Conservation (phyloP, 2,888 invertebrate genomes). For the Mycalesis mineus region DNA sequence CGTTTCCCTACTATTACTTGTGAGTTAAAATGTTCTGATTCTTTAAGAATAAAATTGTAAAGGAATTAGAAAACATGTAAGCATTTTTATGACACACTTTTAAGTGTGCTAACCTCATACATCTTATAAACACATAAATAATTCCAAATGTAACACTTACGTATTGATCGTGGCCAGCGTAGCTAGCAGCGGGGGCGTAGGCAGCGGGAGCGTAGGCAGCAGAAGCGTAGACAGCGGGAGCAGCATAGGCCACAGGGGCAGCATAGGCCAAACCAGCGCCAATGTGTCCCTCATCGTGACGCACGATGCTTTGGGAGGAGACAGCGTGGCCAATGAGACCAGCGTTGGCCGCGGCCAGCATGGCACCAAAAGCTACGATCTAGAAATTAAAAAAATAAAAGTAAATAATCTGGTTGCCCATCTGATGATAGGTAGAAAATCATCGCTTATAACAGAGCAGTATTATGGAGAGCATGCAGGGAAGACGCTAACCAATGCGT, state of each 20-base stretch:
- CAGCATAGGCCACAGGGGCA: conserved; percentile 3
- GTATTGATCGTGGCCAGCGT: conserved; percentile 36
- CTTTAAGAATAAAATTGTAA: too few species aligned
- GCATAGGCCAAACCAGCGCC: conserved; percentile 22
- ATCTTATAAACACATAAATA: too few species aligned
- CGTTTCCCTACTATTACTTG: too few species aligned
- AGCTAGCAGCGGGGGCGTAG: conserved; percentile 38
- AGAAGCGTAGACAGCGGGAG: conserved; percentile 32
- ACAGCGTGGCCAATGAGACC: conserved; percentile 52
- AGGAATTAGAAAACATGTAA: too few species aligned
- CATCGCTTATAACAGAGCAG: too few species aligned
- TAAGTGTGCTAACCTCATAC: too few species aligned
- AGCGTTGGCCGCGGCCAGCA: conserved; percentile 53
- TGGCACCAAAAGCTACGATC: conserved; percentile 40
- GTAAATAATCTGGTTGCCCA: too few species aligned
- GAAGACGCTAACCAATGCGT: too few species aligned
- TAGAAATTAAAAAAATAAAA: conserved; percentile 13
- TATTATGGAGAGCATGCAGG: too few species aligned
- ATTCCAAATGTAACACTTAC: conserved; percentile 29
- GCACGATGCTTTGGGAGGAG: conserved; percentile 51
- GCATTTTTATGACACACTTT: too few species aligned
- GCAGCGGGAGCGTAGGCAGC: conserved; percentile 36
- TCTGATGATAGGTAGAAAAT: too few species aligned
- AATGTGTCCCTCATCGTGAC: conserved; percentile 43
- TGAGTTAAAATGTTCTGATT: too few species aligned